phyloP scores from a whole-genome alignment of 2,113 vertebrate genomes.

The Pachypanchax playfairii region DNA sequence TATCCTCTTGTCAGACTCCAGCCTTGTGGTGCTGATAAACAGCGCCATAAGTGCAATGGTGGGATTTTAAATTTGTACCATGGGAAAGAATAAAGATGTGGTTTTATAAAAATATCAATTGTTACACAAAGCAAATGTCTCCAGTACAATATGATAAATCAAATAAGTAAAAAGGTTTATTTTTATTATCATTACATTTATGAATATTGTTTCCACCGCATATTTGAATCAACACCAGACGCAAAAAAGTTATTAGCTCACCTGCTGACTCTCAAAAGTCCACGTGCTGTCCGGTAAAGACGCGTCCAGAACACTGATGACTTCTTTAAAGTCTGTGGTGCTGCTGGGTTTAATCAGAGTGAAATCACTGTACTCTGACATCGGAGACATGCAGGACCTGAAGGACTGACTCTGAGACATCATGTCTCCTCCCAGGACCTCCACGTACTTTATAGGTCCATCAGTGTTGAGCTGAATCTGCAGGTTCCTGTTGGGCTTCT shows the following conservation, averaged over 20 bases:
- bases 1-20: conserved; percentile 33
- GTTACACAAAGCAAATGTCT: neutral
- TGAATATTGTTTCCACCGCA: no score
- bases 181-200: no score
- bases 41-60: no score
- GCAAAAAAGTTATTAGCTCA: conserved; percentile 35
- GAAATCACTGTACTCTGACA: conserved; percentile 86
- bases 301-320: conserved; percentile 61
- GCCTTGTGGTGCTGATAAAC: conserved; percentile 18
- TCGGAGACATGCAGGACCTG: conserved; percentile 82
- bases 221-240: neutral
- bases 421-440: conserved; percentile 80
- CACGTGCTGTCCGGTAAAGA: conserved; percentile 67
- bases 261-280: conserved; percentile 70
- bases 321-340: conserved; percentile 63
- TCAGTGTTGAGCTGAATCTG: conserved; percentile 78
- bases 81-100: no score
- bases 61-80: no score
- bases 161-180: no score
- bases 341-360: conserved; percentile 83
- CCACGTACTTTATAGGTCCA: conserved; percentile 83
- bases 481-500: conserved; percentile 72
- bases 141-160: no score
- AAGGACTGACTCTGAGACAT: conserved; percentile 79
- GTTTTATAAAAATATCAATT: no score